phyloP scores from a whole-genome alignment of 92 coral and sea anemone species.

The Actinostola sp. region DNA sequence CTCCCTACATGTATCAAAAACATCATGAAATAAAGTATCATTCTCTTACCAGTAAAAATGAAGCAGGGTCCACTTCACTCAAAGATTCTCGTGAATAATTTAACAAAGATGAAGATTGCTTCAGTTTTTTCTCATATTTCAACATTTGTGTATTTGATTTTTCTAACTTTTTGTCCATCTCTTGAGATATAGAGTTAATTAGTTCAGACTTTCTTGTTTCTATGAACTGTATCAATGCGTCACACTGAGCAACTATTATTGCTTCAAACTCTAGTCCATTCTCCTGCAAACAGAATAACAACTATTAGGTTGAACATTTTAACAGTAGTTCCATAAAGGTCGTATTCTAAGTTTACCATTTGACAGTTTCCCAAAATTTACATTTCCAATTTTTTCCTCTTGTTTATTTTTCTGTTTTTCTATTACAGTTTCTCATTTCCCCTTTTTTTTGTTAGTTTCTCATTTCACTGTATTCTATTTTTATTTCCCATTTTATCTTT shows the following conservation, averaged over 20 bases:
- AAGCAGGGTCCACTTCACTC: conserved; percentile 86
- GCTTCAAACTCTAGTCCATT: conserved; percentile 97
- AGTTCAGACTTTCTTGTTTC: conserved; percentile 80
- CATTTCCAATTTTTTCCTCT: too few relatives aligned
- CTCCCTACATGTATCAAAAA: background rate
- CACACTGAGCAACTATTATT: conserved; percentile 96
- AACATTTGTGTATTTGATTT: conserved; percentile 71
- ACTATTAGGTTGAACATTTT: background rate
- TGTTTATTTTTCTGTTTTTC: too few relatives aligned
- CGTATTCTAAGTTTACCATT: too few relatives aligned
- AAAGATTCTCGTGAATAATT: conserved; percentile 81
- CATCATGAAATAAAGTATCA: background rate
- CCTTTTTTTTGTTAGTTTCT: too few relatives aligned
- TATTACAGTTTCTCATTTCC: too few relatives aligned
- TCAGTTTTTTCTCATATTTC: conserved; percentile 67
- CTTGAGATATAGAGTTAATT: conserved; percentile 75
- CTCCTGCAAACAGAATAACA: conserved; percentile 56
- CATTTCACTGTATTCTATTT: too few relatives aligned
- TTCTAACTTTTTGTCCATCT: conserved; percentile 76
- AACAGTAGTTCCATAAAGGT: too few relatives aligned
- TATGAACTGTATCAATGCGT: conserved; percentile 81
- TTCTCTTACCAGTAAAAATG: conserved; percentile 94
- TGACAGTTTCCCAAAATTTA: too few relatives aligned
- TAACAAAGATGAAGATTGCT: conserved; percentile 62
- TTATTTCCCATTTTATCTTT: too few relatives aligned